Base-by-base conservation (phyloP, 2,797 vertebrate species). In the Loriculus beryllinus region DNA sequence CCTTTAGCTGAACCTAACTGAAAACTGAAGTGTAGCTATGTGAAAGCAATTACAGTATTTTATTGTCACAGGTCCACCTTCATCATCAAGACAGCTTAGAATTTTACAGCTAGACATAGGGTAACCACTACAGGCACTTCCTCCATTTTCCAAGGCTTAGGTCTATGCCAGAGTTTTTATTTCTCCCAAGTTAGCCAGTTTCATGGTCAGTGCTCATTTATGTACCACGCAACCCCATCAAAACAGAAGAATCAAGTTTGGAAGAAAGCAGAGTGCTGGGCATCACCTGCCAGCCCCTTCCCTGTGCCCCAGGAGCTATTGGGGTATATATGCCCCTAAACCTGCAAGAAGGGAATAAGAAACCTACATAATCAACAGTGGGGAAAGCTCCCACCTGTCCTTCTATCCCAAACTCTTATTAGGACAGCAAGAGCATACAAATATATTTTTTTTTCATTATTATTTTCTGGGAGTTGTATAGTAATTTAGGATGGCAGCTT, bases 401-500 rank as follows among this genome's bases (percentile, higher is more conserved):
- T 81, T 65, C 40, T 43, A 28, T 25, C 65, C 54, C 37, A 57
- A 77, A 47, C 15, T 82, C 48, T 35, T 67, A 40, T 3, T 80
- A 54, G 45, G 52, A 49, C 23, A 85, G 72, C 42, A 75, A 69
- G 18, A 85, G 3, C 10, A 17, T 2, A 3, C 31, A 10, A 59
- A 35, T 57, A 7, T 57, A 40, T 71, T 72, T 6, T 15, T 6
- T 15, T 68, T 67, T 62, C n/a, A 54, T 52, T 45, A 72, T 47
- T 86, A 54, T 83, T 95, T 94, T 62, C 76, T 69, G 63, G 45
- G 72, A 92, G 78, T 76, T 68, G 35, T 65, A 39, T 71, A 85
- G 40, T 88, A 86, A 82, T 88, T 89, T 71, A 80, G 62, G 68
- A 71, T 87, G 84, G 86, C 88, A 91, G 79, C 57, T 91, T 80